These are phyloP conservation scores for Anolis carolinensis DNA, from an alignment of 2,113 vertebrate genomes.

Conservation along the genomic window DNA sequence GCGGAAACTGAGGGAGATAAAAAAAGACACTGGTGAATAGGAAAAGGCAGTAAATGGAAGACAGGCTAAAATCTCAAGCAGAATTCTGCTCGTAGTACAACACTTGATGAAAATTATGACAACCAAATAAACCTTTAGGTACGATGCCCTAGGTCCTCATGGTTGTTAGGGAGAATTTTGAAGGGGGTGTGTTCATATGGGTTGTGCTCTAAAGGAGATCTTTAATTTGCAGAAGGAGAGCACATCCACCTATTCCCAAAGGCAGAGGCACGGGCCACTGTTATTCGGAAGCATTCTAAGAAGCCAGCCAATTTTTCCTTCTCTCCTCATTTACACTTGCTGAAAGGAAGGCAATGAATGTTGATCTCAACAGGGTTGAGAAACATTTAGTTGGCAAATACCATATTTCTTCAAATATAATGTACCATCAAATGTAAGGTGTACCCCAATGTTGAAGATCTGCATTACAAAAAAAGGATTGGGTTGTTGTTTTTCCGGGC, in stretches of 20 bases:
- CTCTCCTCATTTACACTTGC: neutral
- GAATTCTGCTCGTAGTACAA: neutral
- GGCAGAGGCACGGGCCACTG: neutral
- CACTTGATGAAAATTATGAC: neutral
- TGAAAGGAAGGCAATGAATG: neutral
- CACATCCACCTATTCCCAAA: neutral
- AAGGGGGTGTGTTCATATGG: too few species aligned
- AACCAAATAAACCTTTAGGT: neutral
- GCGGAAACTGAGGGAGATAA: conserved; percentile 71
- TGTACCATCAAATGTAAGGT: too few species aligned
- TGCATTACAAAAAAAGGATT: too few species aligned
- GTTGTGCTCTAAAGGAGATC: neutral
- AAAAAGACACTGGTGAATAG: conserved; percentile 27
- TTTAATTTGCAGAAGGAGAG: neutral
- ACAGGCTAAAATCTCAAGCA: conserved; percentile 17
- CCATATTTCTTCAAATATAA: too few species aligned
- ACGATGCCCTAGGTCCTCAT: neutral
- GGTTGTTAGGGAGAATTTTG: neutral
- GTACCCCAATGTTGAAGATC: too few species aligned
- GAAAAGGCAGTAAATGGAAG: conserved; percentile 6
- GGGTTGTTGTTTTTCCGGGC: too few species aligned
- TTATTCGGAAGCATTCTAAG: neutral
- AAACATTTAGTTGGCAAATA: neutral
- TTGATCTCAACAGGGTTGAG: neutral
- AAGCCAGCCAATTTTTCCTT: neutral